Percentiles rank a stretch among this genome's conserved stretches.
These are phyloP conservation scores for Sesamia inferens DNA, from an alignment of 2,888 invertebrate species.

Conservation along the genomic window DNA sequence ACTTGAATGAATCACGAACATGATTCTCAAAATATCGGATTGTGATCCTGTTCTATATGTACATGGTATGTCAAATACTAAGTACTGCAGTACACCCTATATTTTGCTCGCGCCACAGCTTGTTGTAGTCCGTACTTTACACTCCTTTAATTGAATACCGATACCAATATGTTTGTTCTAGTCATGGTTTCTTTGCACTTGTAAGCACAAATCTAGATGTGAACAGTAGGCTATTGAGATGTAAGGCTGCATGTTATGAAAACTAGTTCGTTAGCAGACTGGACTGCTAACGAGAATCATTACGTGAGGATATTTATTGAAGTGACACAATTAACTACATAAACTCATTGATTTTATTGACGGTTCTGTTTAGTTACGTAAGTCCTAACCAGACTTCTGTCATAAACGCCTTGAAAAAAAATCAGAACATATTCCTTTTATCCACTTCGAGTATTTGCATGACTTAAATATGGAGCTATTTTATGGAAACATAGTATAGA, in stretches of 20 bases:
- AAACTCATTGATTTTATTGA: slow-evolving; percentile 5
- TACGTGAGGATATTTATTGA: slow-evolving; percentile 4
- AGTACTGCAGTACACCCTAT: background rate
- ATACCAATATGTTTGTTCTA: slow-evolving; percentile 8
- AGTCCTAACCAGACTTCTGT: background rate
- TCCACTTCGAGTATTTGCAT: background rate
- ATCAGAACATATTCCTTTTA: background rate
- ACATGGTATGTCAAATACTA: background rate
- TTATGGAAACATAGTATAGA: too few species aligned
- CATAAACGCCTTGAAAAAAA: background rate
- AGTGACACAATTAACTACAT: background rate
- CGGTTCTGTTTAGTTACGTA: background rate
- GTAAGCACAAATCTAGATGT: slow-evolving; percentile 3
- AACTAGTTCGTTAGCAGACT: slow-evolving; percentile 9
- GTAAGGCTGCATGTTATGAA: background rate
- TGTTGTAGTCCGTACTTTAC: background rate
- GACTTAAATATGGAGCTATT: too few species aligned
- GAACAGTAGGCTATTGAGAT: slow-evolving; percentile 16
- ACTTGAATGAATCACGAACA: background rate
- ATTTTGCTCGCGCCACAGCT: background rate
- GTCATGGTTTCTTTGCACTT: slow-evolving; percentile 20
- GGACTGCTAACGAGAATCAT: slow-evolving; percentile 9
- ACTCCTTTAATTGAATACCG: slow-evolving; percentile 20
- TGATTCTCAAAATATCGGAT: background rate
- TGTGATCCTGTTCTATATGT: background rate